phyloP scores from a whole-genome alignment of 2,888 invertebrate species.

The Phengaris arion region DNA sequence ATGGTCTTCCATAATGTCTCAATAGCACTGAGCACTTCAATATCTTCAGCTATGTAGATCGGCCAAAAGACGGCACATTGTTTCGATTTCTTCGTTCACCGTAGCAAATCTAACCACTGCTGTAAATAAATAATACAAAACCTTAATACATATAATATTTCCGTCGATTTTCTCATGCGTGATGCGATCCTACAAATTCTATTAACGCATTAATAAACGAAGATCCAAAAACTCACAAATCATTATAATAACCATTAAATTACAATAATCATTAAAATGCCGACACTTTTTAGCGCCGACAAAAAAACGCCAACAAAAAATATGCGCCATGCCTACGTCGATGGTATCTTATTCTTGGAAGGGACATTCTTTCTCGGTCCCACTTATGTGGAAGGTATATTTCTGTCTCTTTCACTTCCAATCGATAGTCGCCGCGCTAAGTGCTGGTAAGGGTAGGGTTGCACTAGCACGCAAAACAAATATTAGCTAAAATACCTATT shows the following conservation, averaged over 20 bases:
- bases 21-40: no score
- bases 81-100: no score
- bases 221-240: slow-evolving; percentile 5
- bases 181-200: not conserved
- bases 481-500: slow-evolving; percentile 27
- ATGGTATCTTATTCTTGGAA: slow-evolving; percentile 77
- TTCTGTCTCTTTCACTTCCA: slow-evolving; percentile 54
- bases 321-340: slow-evolving; percentile 42
- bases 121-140: no score
- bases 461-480: slow-evolving; percentile 36
- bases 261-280: slow-evolving; percentile 11
- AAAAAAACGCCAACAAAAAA: slow-evolving; percentile 22
- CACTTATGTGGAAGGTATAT: slow-evolving; percentile 33
- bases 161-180: not conserved
- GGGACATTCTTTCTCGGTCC: slow-evolving; percentile 50
- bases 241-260: slow-evolving; percentile 24
- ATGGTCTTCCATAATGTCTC: no score
- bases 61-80: no score
- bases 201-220: not conserved
- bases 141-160: not conserved
- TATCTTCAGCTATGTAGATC: no score
- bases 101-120: no score
- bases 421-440: slow-evolving; percentile 54
- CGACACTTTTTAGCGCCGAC: slow-evolving; percentile 26
- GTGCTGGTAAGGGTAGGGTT: slow-evolving; percentile 41